phyloP scores from a whole-genome alignment of 92 coral and sea anemone species.

The Pocillopora meandrina region DNA sequence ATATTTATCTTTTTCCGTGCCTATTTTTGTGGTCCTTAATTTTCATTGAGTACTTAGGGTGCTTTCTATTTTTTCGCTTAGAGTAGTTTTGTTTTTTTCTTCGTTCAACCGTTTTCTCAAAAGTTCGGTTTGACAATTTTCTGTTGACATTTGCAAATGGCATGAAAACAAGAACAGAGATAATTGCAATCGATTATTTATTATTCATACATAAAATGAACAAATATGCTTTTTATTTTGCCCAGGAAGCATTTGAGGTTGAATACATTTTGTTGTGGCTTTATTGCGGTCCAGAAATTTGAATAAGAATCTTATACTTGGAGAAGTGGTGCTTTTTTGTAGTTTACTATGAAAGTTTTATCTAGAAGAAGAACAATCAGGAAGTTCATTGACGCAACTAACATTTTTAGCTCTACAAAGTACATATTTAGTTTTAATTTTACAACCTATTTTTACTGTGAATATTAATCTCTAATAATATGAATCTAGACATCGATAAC shows the following conservation, averaged over 20 bases:
- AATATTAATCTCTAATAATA: too few species aligned
- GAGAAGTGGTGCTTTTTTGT: neutral
- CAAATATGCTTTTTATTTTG: slow-evolving; percentile 26
- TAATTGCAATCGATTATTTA: slow-evolving; percentile 41
- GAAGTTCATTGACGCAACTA: neutral
- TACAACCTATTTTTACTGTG: too few species aligned
- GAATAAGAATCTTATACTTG: neutral
- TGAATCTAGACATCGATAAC: too few species aligned
- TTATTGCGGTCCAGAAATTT: slow-evolving; percentile 18
- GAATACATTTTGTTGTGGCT: slow-evolving; percentile 23
- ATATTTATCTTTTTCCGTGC: slow-evolving; percentile 5
- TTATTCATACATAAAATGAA: slow-evolving; percentile 40
- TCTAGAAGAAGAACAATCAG: neutral
- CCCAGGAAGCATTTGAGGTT: slow-evolving; percentile 25
- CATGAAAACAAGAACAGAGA: slow-evolving; percentile 29
- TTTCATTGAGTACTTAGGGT: neutral
- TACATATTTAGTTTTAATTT: too few species aligned
- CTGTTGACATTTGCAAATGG: slow-evolving; percentile 43
- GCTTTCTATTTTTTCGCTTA: neutral
- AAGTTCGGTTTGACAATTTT: neutral
- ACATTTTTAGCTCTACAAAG: neutral
- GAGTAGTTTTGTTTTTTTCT: neutral
- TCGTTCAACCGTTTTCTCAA: neutral
- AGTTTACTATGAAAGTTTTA: neutral
- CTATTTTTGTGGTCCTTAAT: neutral